A percentile compares a stretch with the other conserved stretches of the same genome.
Conservation (phyloP, 2,113 vertebrate species). For the Corydoras maculifer region DNA sequence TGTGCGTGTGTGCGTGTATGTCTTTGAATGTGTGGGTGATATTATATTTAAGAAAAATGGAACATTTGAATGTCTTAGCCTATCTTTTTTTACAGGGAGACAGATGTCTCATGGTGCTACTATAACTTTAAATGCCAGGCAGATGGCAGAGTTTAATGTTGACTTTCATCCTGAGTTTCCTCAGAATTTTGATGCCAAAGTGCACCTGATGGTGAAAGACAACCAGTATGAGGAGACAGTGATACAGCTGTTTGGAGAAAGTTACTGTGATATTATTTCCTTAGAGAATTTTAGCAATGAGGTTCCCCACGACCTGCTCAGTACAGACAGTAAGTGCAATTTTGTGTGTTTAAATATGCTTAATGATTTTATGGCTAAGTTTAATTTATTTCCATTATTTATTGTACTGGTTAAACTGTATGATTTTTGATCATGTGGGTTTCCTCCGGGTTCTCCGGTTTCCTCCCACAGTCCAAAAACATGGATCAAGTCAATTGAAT, state of each 20-base stretch:
- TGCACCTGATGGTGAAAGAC: slow-evolving; percentile 66
- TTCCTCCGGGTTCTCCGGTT: no score
- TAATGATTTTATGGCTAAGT: no score
- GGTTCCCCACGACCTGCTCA: slow-evolving; percentile 41
- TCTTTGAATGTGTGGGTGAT: no score
- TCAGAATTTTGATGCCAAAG: slow-evolving; percentile 54
- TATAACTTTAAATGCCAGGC: slow-evolving; percentile 56
- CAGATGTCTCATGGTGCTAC: slow-evolving; percentile 53
- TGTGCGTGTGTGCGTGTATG: no score
- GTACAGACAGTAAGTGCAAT: slow-evolving; percentile 56
- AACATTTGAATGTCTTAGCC: no score
- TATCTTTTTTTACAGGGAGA: slow-evolving; percentile 52
- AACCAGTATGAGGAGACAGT: slow-evolving; percentile 65
- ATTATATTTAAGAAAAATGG: no score
- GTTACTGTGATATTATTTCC: slow-evolving; percentile 72
- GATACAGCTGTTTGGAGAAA: slow-evolving; percentile 70
- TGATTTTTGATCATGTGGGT: no score
- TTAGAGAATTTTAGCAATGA: slow-evolving; percentile 68
- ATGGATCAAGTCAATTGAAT: no score
- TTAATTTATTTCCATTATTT: no score
- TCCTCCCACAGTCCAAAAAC: no score
- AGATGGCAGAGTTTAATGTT: slow-evolving; percentile 67
- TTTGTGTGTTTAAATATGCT: not conserved
- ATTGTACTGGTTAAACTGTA: no score
- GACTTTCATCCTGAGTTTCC: slow-evolving; percentile 64